Conservation (phyloP, 2,888 invertebrate genomes). For the Pseudococcus longispinus region DNA sequence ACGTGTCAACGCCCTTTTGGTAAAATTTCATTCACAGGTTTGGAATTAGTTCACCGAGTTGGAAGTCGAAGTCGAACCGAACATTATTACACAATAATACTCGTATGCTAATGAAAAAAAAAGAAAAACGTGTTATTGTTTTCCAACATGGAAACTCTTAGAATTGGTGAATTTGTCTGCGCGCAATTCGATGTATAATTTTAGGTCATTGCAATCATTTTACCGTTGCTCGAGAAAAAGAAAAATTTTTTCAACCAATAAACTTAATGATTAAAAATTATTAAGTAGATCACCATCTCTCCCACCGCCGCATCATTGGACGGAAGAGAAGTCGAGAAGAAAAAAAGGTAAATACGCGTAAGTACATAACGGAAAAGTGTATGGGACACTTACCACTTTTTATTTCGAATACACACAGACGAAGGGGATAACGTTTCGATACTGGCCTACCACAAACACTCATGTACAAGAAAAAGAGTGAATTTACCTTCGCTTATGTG, state of each 20-base stretch:
- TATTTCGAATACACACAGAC: constrained; percentile 30
- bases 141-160: not conserved
- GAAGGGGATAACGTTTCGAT: constrained; percentile 41
- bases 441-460: constrained; percentile 49
- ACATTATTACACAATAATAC: constrained; percentile 2
- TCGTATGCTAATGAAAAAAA: not conserved
- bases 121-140: not conserved
- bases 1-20: not conserved
- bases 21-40: constrained; percentile 3
- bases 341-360: constrained; percentile 15
- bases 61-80: not conserved
- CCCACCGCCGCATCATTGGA: not conserved
- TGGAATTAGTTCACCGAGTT: not conserved
- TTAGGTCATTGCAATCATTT: constrained; percentile 19
- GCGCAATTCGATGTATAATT: constrained; percentile 15
- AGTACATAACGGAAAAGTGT: constrained; percentile 48
- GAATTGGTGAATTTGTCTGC: not conserved
- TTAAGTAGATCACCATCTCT: constrained; percentile 45
- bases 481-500: constrained; percentile 53
- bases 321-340: not conserved
- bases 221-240: constrained; percentile 28
- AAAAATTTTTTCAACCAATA: not conserved
- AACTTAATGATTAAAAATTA: constrained; percentile 3
- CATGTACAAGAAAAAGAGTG: constrained; percentile 47
- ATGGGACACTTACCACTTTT: constrained; percentile 51